Base-by-base conservation (phyloP, 2,113 vertebrate species). In the Peromyscus leucopus region DNA sequence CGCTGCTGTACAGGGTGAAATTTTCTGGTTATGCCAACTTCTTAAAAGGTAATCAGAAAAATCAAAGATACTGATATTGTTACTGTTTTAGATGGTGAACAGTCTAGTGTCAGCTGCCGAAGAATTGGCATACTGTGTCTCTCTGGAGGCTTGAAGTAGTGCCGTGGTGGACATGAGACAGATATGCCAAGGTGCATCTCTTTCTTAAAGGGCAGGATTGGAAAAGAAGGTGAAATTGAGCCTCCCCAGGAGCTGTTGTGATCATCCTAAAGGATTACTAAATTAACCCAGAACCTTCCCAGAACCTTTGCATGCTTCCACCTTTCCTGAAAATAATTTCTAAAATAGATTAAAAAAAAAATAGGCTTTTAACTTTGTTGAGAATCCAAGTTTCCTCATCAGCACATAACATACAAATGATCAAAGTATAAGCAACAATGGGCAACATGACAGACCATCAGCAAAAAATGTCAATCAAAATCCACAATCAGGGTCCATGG, bases 41-140 rank as follows among this genome's bases (percentile, higher is more conserved):
- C 71, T 91, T 59, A 82, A 80, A 94, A 97, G 42, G 51, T 71
- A 92, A 95, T 90, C 57, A 80, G 46, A 90, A 96, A 94, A 89
- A 93, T 94, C 46, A 93, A 69, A 92, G 84, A 78, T 9, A 46
- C 61, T 92, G 39, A 84, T 13, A 2, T 22, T 59, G 75, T 71
- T 59, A 65, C 55, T 72, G 67, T 42, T 71, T 88, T 63, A 22
- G 10, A n/a, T 46, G 90, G 42, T 63, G 83, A 69, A 48, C 93
- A 51, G 7, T 90, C 87, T 17, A 94, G 42, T 15, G 67, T 1
- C 6, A 19, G 46, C 7, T 13, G 72, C 85, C 8, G 72, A 48
- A 85, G 19, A 2, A 31, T 59, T 55, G 31, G 59, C 63, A 51
- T 9, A 67, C 1, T 10, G 7, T 39, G 39, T 95, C 17, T 42